Evolutionary conservation across 30 jellyfish, hydroid and myxozoan genomes (phyloP).

Genomic region (Rhopilema esculentum): DNA sequence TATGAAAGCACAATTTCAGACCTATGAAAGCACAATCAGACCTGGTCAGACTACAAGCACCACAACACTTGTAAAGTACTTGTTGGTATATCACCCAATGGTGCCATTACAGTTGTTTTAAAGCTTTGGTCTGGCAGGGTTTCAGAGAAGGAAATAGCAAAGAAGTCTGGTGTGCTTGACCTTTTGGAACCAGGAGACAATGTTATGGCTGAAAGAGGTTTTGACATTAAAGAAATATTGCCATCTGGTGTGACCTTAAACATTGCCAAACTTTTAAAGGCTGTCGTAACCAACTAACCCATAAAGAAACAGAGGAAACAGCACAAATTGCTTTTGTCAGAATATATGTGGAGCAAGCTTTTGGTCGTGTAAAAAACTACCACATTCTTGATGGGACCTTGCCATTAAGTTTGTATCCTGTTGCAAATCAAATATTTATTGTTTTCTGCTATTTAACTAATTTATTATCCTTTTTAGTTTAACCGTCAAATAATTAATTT

Average conservation of each 20-base stretch:
- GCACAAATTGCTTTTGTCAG: conserved; percentile 24
- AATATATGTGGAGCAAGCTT: conserved; percentile 56
- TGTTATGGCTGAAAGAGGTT: conserved; percentile 69
- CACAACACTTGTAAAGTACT: conserved; percentile 24
- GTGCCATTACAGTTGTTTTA: too few species aligned
- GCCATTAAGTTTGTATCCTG: conserved; percentile 17
- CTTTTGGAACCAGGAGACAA: conserved; percentile 38
- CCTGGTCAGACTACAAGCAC: conserved; percentile 37
- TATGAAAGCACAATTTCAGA: too few species aligned
- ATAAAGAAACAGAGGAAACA: conserved; percentile 19
- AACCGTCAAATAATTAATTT: too few species aligned
- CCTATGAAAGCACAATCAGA: too few species aligned
- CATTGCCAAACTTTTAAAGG: conserved; percentile 36
- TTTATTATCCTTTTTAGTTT: neutral
- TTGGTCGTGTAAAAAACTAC: conserved; percentile 50
- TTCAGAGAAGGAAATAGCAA: neutral
- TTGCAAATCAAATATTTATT: conserved; percentile 2
- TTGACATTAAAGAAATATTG: conserved; percentile 28
- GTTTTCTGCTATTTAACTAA: conserved; percentile 5
- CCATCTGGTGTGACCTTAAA: conserved; percentile 17
- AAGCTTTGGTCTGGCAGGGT: too few species aligned
- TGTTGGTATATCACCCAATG: too few species aligned
- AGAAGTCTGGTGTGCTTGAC: neutral
- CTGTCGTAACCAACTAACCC: neutral
- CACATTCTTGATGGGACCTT: conserved; percentile 12